These are phyloP conservation scores for Agelas oroides DNA, from an alignment of 37 sponge, comb jelly and placozoan genomes.

Conservation along the genomic window DNA sequence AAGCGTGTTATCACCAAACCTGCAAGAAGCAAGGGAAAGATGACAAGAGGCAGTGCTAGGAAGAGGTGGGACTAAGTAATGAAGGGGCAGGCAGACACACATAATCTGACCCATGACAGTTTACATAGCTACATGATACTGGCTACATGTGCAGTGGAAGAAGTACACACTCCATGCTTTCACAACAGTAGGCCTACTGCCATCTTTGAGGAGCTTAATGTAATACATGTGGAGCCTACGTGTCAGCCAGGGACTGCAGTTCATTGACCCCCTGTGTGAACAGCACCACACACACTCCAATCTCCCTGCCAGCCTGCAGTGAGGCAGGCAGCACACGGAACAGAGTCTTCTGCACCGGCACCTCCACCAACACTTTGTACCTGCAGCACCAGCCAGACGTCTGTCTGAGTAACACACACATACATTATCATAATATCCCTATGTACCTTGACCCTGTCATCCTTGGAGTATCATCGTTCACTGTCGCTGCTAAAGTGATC, in stretches of 20 bases:
- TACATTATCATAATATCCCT: not conserved
- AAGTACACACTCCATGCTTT: no score
- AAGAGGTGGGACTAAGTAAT: no score
- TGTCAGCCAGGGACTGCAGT: constrained; percentile 91
- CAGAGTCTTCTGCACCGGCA: constrained; percentile 71
- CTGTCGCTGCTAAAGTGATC: constrained; percentile 35
- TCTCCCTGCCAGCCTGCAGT: constrained; percentile 77
- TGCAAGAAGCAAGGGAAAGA: constrained; percentile 10
- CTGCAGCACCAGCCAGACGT: constrained; percentile 16
- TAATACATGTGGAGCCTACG: constrained; percentile 25
- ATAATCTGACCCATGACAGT: no score
- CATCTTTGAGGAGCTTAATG: no score
- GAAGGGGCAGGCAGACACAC: no score
- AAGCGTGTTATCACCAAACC: constrained; percentile 78
- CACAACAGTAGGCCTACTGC: no score
- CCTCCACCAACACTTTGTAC: constrained; percentile 71
- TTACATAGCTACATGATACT: no score
- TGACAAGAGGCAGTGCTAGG: not conserved
- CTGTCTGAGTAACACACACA: not conserved
- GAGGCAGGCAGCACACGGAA: constrained; percentile 81
- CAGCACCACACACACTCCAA: constrained; percentile 74
- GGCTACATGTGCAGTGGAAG: no score
- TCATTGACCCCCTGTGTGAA: constrained; percentile 97
- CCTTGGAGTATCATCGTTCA: constrained; percentile 48
- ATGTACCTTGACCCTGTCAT: constrained; percentile 38